Base-by-base conservation (phyloP, 1,140 invertebrate genomes). In the Drosophila mauritiana region DNA sequence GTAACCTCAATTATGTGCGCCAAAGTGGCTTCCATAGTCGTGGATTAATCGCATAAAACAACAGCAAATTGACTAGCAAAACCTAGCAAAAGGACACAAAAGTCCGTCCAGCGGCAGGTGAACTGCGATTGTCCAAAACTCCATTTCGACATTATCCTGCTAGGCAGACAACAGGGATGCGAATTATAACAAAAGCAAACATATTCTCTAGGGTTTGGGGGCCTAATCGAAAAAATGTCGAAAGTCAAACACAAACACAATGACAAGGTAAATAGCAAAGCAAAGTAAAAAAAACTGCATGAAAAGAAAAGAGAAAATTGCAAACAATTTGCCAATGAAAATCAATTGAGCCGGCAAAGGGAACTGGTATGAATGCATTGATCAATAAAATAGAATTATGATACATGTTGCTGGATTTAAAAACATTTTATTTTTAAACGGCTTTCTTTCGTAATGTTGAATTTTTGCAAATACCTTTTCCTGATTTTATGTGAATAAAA, bases 1-100 rank as follows among this genome's bases (percentile, higher is more conserved):
- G 86, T 85, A 90, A 90, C 85, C 85, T 90, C 85, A 90, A 85
- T 89, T 89, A 89, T 90, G 84, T 88, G 80, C 84, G 80, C 84
- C 84, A 84, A 88, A 86, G 79, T 83, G 79, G 69, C 83, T 59
- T 52, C 69, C 79, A 76, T 72, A 61, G 78, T 70, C 74, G 61
- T 40, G 73, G 73, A 90, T 90, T 90, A 90, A 90, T 90, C 78
- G 74, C 77, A 78, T 80, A 80, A 84, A 78, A 80, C 65, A 84
- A 80, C 85, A 75, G 69, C 78, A 90, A 90, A 75, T 80, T 74
- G 80, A 78, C 58, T 70, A 75, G 58, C 74, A 75, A 55, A 51
- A 65, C 37, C 45, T n/a, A n/a, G n/a, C n/a, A 45, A 58, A 45
- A 63, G 75, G 39, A 83, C 34, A 74, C 69, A 65, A 78, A 79